Evolutionary conservation across 2,113 vertebrate genomes (phyloP).

Genomic region (Nycticorax nycticorax): DNA sequence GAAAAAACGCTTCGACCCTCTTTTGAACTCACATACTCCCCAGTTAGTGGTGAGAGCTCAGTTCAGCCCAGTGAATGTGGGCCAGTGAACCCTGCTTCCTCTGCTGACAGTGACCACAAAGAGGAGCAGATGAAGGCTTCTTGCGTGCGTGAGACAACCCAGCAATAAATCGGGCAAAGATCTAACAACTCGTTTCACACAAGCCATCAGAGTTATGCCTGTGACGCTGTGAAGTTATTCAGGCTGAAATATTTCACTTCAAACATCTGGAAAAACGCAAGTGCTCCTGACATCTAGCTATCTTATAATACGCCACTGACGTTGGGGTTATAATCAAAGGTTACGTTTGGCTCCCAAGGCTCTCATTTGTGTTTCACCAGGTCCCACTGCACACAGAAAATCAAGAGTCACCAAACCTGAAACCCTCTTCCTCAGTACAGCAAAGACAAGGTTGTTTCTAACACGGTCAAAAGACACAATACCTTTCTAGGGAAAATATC

Average conservation of each 20-base stretch:
- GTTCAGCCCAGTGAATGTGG: not conserved
- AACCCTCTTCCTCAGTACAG: not conserved
- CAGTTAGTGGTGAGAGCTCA: not conserved
- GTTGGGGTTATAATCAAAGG: not conserved
- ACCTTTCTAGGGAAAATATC: not conserved
- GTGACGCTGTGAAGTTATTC: not conserved
- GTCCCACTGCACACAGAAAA: not conserved
- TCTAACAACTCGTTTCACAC: not conserved
- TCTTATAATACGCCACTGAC: not conserved
- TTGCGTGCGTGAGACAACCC: not conserved
- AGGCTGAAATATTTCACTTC: not conserved
- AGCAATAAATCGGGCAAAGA: not conserved
- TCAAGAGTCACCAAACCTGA: not conserved
- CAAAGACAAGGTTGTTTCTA: not conserved
- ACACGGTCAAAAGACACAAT: not conserved
- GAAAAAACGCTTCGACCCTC: not conserved
- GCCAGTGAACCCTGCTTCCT: not conserved
- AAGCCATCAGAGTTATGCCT: not conserved
- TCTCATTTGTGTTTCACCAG: not conserved
- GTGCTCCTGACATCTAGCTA: not conserved
- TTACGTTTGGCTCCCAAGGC: not conserved
- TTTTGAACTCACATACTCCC: not conserved
- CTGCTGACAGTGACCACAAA: not conserved
- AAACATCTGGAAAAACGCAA: not conserved
- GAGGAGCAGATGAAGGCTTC: not conserved